Evolutionary conservation across 2,113 vertebrate genomes (phyloP), one percentile per base, ranked within the genome.

Genomic region (Lophotis ruficrista): DNA sequence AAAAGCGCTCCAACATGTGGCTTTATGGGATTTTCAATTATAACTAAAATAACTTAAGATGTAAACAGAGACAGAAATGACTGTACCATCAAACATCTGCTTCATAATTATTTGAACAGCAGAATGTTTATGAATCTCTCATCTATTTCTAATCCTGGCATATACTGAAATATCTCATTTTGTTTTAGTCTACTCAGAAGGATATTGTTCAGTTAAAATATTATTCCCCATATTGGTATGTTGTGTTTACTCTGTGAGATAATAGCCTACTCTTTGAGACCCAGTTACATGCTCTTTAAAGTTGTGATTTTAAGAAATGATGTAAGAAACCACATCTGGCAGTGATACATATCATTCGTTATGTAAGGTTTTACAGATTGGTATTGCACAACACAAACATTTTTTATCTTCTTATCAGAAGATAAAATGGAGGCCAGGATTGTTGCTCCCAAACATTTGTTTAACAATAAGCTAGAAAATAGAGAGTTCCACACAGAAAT

Each of bases 91-190:
- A 97, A 98, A 98, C 97, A 98, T 95, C 97, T 98, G 97, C 94
- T 98, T 97, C 96, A 90, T 93, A 96, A 98, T 98, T 97, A 98
- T 97, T 97, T 98, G 96, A 98, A 96, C 92, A 97, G 96, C 96
- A 97, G 96, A 97, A 95, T 97, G 92, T 90, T 97, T 94, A 96
- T 95, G 84, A 97, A 86, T 97, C 89, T 97, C 77, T 89, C 93
- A 96, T 89, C 94, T 97, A 96, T 97, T 98, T 96, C 97, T 97
- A 97, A 97, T 87, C 61, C 94, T 97, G 96, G 93, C 87, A 96
- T 92, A 51, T 65, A 89, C 70, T 68, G 54, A 84, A 94, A 96
- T 47, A 73, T 88, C 83, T 96, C 75, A 87, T 82, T 97, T 96
- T 96, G 89, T 69, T 96, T 93, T 90, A 85, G 83, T 77, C 89